phyloP scores from a whole-genome alignment of 2,888 invertebrate species.

The Phyto melanocephala region DNA sequence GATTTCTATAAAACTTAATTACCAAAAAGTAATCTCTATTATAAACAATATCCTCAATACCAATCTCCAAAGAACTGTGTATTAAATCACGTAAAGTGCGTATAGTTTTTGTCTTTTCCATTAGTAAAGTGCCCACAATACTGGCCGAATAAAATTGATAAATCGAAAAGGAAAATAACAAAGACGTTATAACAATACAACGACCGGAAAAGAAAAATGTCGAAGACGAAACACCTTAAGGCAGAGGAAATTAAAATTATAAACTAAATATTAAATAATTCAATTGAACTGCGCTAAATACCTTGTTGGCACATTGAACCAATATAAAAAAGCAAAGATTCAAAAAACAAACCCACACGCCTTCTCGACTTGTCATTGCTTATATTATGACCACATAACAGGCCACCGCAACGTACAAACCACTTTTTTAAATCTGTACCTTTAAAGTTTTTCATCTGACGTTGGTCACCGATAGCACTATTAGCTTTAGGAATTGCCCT shows the following conservation, averaged over 20 bases:
- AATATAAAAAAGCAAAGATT: slow-evolving; percentile 77
- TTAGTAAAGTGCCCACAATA: slow-evolving; percentile 83
- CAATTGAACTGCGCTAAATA: too few relatives aligned
- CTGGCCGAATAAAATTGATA: slow-evolving; percentile 86
- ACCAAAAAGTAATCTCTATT: slow-evolving; percentile 84
- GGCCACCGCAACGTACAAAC: background rate
- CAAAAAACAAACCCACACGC: slow-evolving; percentile 71
- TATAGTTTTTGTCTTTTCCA: slow-evolving; percentile 83
- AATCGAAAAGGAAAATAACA: slow-evolving; percentile 82
- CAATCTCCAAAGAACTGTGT: slow-evolving; percentile 81
- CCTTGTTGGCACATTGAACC: slow-evolving; percentile 80
- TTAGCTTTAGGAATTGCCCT: too few relatives aligned
- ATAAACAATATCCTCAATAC: slow-evolving; percentile 83
- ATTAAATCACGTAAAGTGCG: slow-evolving; percentile 81
- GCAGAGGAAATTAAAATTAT: background rate
- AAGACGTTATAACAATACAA: slow-evolving; percentile 80
- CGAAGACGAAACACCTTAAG: slow-evolving; percentile 72
- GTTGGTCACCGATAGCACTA: too few relatives aligned
- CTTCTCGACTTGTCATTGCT: background rate
- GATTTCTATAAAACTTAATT: slow-evolving; percentile 16
- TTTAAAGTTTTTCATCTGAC: background rate
- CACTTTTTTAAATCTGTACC: background rate
- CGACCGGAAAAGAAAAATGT: slow-evolving; percentile 80
- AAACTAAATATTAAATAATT: background rate
- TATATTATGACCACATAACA: slow-evolving; percentile 12